These are phyloP conservation scores for Lycophotia porphyrea DNA, from an alignment of 2,888 invertebrate species.

Conservation along the genomic window DNA sequence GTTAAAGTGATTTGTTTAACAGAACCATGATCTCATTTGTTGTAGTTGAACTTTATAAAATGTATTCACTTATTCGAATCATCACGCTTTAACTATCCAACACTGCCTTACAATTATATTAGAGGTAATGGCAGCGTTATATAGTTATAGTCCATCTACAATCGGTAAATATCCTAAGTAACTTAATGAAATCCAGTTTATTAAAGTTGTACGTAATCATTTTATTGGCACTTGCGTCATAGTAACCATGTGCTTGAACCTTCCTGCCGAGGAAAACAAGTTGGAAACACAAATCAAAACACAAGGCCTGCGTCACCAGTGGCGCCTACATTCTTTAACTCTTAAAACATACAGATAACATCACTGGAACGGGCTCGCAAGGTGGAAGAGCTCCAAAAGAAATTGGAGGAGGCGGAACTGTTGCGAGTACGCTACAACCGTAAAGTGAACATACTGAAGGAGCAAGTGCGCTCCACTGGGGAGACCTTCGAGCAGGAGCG, in stretches of 20 bases:
- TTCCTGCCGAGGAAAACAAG: conserved; percentile 5
- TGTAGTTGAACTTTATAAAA: conserved; percentile 67
- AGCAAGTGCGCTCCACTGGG: conserved; percentile 92
- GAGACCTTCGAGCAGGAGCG: conserved; percentile 93
- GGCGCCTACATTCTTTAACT: conserved; percentile 1
- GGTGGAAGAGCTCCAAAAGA: conserved; percentile 95
- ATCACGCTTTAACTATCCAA: conserved; percentile 50
- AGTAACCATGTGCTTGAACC: not conserved
- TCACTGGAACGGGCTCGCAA: conserved; percentile 95
- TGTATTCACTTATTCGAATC: conserved; percentile 56
- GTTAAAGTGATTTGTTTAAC: conserved; percentile 79
- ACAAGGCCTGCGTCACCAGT: conserved; percentile 16
- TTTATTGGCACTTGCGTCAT: conserved; percentile 19
- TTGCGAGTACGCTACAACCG: conserved; percentile 93
- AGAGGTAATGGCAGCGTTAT: conserved; percentile 21
- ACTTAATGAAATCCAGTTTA: not conserved
- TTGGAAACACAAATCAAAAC: not conserved
- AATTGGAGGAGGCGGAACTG: conserved; percentile 95
- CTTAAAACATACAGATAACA: conserved; percentile 91
- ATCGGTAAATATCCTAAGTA: not conserved
- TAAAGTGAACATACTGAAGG: conserved; percentile 93
- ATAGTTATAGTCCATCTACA: not conserved
- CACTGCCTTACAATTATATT: conserved; percentile 10
- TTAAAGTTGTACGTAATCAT: not conserved
- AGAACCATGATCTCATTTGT: conserved; percentile 79